These are phyloP conservation scores for Yponomeuta cagnagella DNA, from an alignment of 2,888 invertebrate genomes.

Conservation along the genomic window DNA sequence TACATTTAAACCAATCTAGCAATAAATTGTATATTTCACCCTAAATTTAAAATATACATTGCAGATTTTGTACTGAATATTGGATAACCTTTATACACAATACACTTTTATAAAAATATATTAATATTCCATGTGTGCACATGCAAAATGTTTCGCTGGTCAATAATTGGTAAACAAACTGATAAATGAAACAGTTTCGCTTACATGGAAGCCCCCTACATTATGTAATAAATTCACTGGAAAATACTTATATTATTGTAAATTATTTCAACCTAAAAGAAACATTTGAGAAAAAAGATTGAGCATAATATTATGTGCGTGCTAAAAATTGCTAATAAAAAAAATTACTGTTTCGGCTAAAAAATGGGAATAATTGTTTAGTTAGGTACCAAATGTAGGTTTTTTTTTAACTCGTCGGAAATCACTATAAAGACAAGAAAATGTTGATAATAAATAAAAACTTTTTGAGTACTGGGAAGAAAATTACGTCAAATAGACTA, in stretches of 20 bases:
- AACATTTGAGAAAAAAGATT: constrained; percentile 14
- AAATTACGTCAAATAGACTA: background rate
- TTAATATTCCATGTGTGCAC: constrained; percentile 15
- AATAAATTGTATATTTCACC: background rate
- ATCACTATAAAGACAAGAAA: background rate
- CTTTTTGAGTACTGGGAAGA: constrained; percentile 7
- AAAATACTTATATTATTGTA: constrained; percentile 5
- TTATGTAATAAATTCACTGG: constrained; percentile 17
- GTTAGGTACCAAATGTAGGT: background rate
- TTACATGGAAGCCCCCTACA: constrained; percentile 25
- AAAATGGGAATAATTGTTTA: background rate
- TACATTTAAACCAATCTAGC: constrained; percentile 14
- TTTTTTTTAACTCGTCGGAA: background rate
- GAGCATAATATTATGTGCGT: constrained; percentile 15
- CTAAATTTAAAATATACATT: constrained; percentile 9
- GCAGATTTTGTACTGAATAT: constrained; percentile 16
- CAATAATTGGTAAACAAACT: background rate
- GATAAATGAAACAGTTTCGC: background rate
- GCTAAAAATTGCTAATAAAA: background rate
- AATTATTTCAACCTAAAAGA: constrained; percentile 4
- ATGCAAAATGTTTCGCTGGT: constrained; percentile 15
- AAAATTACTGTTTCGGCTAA: background rate
- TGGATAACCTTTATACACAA: constrained; percentile 2
- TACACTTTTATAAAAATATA: constrained; percentile 13
- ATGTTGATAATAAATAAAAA: constrained; percentile 1